Base-by-base conservation (phyloP, 2,888 invertebrate species). In the Polyploca ridens region DNA sequence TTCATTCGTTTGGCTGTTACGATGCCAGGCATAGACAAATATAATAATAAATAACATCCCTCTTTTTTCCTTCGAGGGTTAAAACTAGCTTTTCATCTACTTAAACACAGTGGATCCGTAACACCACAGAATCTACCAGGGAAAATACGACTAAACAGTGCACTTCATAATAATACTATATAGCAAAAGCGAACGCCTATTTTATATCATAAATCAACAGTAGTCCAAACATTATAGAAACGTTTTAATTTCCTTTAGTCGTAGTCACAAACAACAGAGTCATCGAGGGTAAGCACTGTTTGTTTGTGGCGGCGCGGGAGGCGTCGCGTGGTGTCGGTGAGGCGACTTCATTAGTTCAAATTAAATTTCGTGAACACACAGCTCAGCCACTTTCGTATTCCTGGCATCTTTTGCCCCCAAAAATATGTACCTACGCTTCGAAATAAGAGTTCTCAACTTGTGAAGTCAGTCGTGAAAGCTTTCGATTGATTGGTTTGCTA, bases 321-420 rank as follows among this genome's bases (percentile, higher is more conserved):
- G 14, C n/a, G 49, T 10, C 54, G 10, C 54, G 54, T 16, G 3
- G 19, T n/a, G 8, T 54, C 11, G 54, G 54, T 73, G 72, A 72
- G 67, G 75, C 73, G 78, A 81, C 83, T 84, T 87, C 83, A 84
- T 87, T 84, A 85, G 77, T 69, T 78, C 77, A 81, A 81, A 84
- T 82, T 79, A 79, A 82, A 81, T 83, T 82, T 79, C 64, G 69
- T 68, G 68, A 66, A 67, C 67, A 16, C 16, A 49, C 49, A 16
- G 16, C 19, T 19, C 7, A 54, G 19, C 16, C 54, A 54, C 54
- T 54, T 54, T 5, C 10, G 54, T 54, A 54, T 54, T 54, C 54
- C 19, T 10, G 54, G 4, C 54, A 19, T 19, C 16, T 10, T 3
- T 54, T 3, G 54, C 54, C 5, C 49, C 49, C n/a, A 49, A 49